Evolutionary conservation across 2,888 invertebrate species (phyloP).

Genomic region (Vandiemenella viatica): DNA sequence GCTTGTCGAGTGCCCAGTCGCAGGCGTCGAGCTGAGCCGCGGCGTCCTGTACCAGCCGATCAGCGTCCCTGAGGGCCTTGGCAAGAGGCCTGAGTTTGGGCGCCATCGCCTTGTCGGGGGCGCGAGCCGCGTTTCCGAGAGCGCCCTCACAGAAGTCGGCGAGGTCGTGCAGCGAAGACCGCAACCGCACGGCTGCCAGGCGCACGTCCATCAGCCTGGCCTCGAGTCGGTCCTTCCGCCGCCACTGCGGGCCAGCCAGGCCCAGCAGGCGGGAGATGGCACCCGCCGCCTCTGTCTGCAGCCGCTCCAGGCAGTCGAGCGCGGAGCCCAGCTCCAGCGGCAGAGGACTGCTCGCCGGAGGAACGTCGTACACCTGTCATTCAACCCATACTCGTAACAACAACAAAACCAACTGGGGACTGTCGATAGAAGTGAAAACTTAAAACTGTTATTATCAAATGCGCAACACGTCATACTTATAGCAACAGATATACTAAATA

Average conservation of each 20-base stretch:
- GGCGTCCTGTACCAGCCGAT: constrained; percentile 63
- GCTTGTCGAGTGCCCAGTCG: constrained; percentile 59
- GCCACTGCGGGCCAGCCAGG: constrained; percentile 63
- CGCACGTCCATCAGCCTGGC: constrained; percentile 64
- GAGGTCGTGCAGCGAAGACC: constrained; percentile 70
- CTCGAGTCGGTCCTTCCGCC: constrained; percentile 62
- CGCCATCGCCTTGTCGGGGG: constrained; percentile 61
- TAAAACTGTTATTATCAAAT: too few relatives aligned
- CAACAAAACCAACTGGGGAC: too few relatives aligned
- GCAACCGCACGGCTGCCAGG: constrained; percentile 58
- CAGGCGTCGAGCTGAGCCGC: constrained; percentile 56
- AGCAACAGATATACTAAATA: too few relatives aligned
- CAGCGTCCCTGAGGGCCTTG: constrained; percentile 63
- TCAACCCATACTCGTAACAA: too few relatives aligned
- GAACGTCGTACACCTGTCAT: constrained; percentile 44
- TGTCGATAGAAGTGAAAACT: too few relatives aligned
- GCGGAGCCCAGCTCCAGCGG: constrained; percentile 62
- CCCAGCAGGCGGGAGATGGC: constrained; percentile 64
- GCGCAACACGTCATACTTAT: too few relatives aligned
- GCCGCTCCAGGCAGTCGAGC: constrained; percentile 54
- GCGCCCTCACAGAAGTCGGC: constrained; percentile 80
- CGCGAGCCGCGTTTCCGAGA: constrained; percentile 69
- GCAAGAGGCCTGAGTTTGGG: constrained; percentile 63
- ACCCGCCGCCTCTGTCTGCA: constrained; percentile 65
- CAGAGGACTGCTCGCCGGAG: constrained; percentile 39